phyloP scores from a whole-genome alignment of 2,797 vertebrate genomes.

The Anguilla anguilla region DNA sequence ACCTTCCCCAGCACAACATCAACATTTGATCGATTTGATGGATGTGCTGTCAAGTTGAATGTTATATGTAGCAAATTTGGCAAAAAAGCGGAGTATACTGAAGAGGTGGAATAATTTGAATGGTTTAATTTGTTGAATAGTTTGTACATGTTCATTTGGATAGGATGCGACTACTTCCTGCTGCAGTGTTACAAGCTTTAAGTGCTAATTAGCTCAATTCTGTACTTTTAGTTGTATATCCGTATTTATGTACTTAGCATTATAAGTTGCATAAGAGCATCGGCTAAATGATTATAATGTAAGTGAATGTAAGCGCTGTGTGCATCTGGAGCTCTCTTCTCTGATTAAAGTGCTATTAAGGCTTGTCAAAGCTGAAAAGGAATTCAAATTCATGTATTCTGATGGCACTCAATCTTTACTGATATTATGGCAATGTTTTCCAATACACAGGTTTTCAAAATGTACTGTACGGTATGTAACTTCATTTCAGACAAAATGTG shows the following conservation, averaged over 20 bases:
- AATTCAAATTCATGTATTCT: neutral
- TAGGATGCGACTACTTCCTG: too few relatives aligned
- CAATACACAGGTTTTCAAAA: neutral
- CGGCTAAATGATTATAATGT: neutral
- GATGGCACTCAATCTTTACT: neutral
- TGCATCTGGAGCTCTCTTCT: neutral
- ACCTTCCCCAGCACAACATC: neutral
- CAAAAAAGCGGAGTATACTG: neutral
- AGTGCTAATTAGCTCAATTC: too few relatives aligned
- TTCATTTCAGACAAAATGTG: neutral
- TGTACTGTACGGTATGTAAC: neutral
- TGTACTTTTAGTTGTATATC: neutral
- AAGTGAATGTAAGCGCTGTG: neutral
- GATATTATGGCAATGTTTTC: neutral
- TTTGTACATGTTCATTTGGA: neutral
- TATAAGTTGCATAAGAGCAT: neutral
- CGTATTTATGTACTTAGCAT: neutral
- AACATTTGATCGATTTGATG: neutral
- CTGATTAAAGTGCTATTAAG: neutral
- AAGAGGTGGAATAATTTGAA: neutral
- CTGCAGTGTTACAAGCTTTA: too few relatives aligned
- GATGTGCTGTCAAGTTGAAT: neutral
- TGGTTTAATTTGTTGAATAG: neutral
- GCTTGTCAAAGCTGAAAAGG: neutral
- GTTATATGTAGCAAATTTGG: neutral